These are phyloP conservation scores for Polypterus bichir DNA, from an alignment of 2,113 vertebrate species.

Conservation along the genomic window DNA sequence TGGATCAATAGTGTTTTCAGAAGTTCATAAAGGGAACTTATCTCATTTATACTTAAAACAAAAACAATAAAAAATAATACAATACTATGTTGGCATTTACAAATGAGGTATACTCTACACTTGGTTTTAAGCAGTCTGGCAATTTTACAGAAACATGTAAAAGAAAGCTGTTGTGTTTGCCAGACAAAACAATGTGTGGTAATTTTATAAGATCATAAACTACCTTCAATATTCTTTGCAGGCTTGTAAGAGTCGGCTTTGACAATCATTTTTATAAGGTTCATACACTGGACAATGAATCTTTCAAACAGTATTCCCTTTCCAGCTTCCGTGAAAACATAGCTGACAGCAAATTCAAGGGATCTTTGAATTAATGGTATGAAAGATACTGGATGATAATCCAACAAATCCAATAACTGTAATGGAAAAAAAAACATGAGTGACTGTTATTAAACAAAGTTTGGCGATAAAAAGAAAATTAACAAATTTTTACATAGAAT, in stretches of 20 bases:
- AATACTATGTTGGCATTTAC: not conserved
- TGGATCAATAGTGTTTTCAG: too few species aligned
- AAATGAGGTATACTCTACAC: not conserved
- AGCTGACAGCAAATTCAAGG: slow-evolving; percentile 86
- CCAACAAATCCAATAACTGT: slow-evolving; percentile 89
- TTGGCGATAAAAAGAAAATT: too few species aligned
- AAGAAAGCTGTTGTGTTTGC: not conserved
- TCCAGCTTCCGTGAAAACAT: slow-evolving; percentile 84
- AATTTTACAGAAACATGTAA: not conserved
- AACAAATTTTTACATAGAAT: too few species aligned
- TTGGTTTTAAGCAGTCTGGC: not conserved
- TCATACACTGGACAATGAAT: slow-evolving; percentile 96
- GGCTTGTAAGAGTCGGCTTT: slow-evolving; percentile 94
- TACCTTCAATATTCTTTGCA: slow-evolving; percentile 89
- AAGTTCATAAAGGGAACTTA: too few species aligned
- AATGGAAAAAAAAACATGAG: slow-evolving; percentile 3
- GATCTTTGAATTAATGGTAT: slow-evolving; percentile 81
- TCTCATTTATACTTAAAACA: too few species aligned
- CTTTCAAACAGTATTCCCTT: slow-evolving; percentile 81
- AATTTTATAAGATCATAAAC: slow-evolving; percentile 4
- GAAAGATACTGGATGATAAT: slow-evolving; percentile 83
- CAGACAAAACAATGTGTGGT: not conserved
- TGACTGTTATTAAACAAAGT: too few species aligned
- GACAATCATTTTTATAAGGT: slow-evolving; percentile 94
- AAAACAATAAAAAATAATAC: not conserved